Base-by-base conservation (phyloP, 2,113 vertebrate species). In the Ardeotis arabs region DNA sequence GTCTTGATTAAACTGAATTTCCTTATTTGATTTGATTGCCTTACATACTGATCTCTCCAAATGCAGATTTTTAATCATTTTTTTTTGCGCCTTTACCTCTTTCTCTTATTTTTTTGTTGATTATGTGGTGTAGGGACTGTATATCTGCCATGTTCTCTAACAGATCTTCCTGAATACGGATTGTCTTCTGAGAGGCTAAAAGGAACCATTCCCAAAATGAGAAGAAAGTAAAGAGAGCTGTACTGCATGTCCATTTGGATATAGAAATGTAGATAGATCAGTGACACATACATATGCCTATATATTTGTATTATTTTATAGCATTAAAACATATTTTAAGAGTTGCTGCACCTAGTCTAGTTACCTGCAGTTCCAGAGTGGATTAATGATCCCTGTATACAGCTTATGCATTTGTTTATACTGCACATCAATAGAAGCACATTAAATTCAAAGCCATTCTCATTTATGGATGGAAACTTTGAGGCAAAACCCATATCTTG, bases 381-480 rank as follows among this genome's bases (percentile, higher is more conserved):
- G 86, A 88, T 93, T 90, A 89, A 68, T 45, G 83, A 52, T 68
- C 56, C 44, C 37, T 44, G 16, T 11, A 13, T 44, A 64, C 35
- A 47, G 25, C 78, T 96, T 95, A 76, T 78, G 60, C 47, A 53
- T 94, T 88, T 81, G n/a, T 44, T 95, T 86, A 89, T 88, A 68
- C 15, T n/a, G 33, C 68, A 78, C 64, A 63, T 96, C 79, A 58
- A 47, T 86, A 93, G 90, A 87, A 90, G n/a, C 59, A 76, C 53
- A 88, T 93, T 82, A 80, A 14, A 84, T 88, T 90, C 92, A 83
- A 96, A 94, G 17, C 24, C 44, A 35, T 80, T 74, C 78, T 93
- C 52, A 45, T 81, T 96, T 94, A 94, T 70, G 85, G 72, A 81
- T 75, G 52, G 67, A 88, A 95, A 86, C 37, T 88, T 86, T 0